These are phyloP conservation scores for Rhinella marina DNA, from an alignment of 2,797 vertebrate species.

Conservation along the genomic window DNA sequence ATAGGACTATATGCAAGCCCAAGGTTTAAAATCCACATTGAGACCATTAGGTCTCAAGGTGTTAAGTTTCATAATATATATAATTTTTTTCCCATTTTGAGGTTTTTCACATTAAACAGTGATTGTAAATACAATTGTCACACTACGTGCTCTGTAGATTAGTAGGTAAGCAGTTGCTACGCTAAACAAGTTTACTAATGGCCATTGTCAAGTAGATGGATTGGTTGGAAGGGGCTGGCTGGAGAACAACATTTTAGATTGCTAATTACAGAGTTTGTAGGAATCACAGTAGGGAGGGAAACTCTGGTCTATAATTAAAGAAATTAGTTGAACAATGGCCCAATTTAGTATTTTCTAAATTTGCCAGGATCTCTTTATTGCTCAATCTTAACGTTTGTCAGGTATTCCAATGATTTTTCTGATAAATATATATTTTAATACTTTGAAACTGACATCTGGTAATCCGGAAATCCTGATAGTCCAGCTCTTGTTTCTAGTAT, in stretches of 20 bases:
- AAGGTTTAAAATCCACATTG: too few relatives aligned
- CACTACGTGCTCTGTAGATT: not conserved
- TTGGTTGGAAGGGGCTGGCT: slow-evolving; percentile 37
- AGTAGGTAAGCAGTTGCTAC: slow-evolving; percentile 26
- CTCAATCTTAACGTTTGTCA: slow-evolving; percentile 12
- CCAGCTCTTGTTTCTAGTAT: not conserved
- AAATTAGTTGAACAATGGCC: slow-evolving; percentile 69
- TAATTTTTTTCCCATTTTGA: not conserved
- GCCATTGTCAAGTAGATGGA: slow-evolving; percentile 51
- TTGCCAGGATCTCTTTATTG: slow-evolving; percentile 61
- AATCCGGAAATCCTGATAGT: not conserved
- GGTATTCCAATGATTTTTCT: not conserved
- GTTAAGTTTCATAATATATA: too few relatives aligned
- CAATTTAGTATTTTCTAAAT: slow-evolving; percentile 65
- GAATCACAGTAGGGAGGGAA: slow-evolving; percentile 60
- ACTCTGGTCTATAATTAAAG: slow-evolving; percentile 70
- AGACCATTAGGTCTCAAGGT: too few relatives aligned
- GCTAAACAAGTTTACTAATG: slow-evolving; percentile 38
- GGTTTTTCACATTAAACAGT: not conserved
- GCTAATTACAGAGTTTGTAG: slow-evolving; percentile 66
- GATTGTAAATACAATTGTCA: not conserved
- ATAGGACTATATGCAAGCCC: too few relatives aligned
- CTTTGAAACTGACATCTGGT: not conserved
- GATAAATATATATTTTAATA: not conserved
- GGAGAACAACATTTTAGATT: slow-evolving; percentile 49